Evolutionary conservation across 2,888 invertebrate genomes (phyloP), one percentile per base, ranked within the genome.

Genomic region (Platycheirus albimanus): DNA sequence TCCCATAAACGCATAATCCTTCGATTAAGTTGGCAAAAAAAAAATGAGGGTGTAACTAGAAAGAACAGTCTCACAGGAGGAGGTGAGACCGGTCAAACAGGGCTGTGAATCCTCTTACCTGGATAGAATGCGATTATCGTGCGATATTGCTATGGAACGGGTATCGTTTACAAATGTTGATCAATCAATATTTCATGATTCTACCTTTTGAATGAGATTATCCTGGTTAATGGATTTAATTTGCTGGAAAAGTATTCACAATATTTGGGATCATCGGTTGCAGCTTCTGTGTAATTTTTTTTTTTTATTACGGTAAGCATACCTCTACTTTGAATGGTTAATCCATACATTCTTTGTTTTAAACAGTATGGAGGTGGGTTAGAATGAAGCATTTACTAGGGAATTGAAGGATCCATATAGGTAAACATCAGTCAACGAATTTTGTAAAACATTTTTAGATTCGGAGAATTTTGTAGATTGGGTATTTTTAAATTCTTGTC

Each of bases 141-240:
- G 58, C 61, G 38, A 45, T 81, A 76, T 66, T 30, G 41, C 24
- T 54, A 24, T 47, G 76, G 76, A 66, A 71, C 70, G 56, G 52
- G 66, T 81, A 45, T 71, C 81, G 87, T 89, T 89, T 88, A 88
- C 88, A 88, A 90, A 89, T 90, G 89, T 89, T 90, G 90, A 89
- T 90, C 89, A 90, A 90, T 89, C 89, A 88, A 89, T 86, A 79
- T 75, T 86, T 88, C 88, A 87, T 88, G 87, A 87, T 90, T 63
- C 71, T 88, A 87, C 87, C 77, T 85, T 86, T 87, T 86, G 86
- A 90, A 90, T 87, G 86, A 86, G 86, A 88, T 88, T 87, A 88
- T 89, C 87, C 87, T 84, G 86, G 85, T 87, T 87, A 89, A 89
- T 88, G 86, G 86, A 84, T 86, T 86, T 85, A 86, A 86, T 87